Conservation (phyloP, 2,888 invertebrate genomes). For the Pristionchus maxplancki region DNA sequence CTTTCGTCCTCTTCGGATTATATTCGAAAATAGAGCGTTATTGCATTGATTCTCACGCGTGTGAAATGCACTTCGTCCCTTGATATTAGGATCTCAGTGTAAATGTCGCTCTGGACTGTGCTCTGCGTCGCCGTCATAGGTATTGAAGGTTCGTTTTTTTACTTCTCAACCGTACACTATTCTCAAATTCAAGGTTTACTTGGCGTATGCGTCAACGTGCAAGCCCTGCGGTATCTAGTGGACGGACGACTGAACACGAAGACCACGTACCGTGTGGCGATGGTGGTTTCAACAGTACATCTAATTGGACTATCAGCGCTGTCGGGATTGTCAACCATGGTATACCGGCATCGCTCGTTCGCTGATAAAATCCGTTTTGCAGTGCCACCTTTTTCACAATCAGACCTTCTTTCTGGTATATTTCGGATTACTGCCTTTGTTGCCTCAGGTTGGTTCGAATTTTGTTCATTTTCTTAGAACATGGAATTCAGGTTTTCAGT, state of each 20-base stretch:
- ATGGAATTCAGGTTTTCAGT: neutral
- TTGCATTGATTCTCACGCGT: too few relatives aligned
- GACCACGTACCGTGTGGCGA: neutral
- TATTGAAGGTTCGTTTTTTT: neutral
- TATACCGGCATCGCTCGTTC: too few relatives aligned
- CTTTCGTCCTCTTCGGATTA: too few relatives aligned
- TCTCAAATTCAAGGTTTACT: neutral
- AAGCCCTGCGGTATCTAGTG: neutral
- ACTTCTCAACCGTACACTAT: too few relatives aligned
- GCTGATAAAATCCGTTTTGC: too few relatives aligned
- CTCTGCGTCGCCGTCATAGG: neutral
- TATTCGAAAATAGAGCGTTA: too few relatives aligned
- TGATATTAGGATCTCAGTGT: too few relatives aligned
- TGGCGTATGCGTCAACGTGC: neutral
- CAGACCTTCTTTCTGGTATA: neutral
- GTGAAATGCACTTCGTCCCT: too few relatives aligned
- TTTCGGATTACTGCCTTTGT: neutral
- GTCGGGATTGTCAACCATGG: neutral
- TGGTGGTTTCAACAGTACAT: neutral
- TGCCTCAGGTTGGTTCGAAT: neutral
- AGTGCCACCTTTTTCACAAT: neutral
- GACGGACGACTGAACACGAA: neutral
- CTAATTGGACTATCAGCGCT: neutral
- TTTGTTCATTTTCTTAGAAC: neutral
- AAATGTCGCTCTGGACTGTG: neutral